Evolutionary conservation across 2,888 invertebrate genomes (phyloP).

Genomic region (Epinotia demarniana): DNA sequence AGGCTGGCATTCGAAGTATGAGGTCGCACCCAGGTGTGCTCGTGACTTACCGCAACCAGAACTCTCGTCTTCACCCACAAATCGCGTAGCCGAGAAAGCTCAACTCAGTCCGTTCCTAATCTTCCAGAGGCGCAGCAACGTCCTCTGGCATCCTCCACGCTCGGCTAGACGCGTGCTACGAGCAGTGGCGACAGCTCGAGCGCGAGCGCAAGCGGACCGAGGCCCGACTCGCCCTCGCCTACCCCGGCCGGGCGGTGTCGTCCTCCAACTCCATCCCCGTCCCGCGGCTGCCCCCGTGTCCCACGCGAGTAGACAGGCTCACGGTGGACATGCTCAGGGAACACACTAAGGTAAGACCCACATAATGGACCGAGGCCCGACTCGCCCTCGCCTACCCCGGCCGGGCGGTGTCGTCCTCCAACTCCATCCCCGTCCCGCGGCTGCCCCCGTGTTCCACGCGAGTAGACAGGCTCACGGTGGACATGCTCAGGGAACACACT

Average conservation of each 20-base stretch:
- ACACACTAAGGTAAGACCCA: conserved; percentile 87
- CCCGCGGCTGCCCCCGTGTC: conserved; percentile 90
- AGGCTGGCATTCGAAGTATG: too few relatives aligned
- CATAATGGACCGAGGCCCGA: conserved; percentile 90
- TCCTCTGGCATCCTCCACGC: conserved; percentile 87
- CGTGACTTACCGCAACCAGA: too few relatives aligned
- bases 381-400: conserved; percentile 91
- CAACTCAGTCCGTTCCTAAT: not conserved
- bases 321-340: conserved; percentile 92
- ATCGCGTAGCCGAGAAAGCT: too few relatives aligned
- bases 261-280: conserved; percentile 91
- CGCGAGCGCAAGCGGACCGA: conserved; percentile 92
- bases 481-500: conserved; percentile 87
- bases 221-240: conserved; percentile 90
- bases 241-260: conserved; percentile 91
- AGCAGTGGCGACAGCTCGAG: conserved; percentile 91
- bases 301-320: conserved; percentile 90
- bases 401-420: conserved; percentile 90
- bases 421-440: conserved; percentile 90
- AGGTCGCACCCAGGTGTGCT: too few relatives aligned
- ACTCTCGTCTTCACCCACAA: too few relatives aligned
- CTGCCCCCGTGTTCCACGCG: conserved; percentile 87
- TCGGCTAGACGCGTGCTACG: conserved; percentile 90
- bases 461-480: conserved; percentile 88
- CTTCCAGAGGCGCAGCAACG: conserved; percentile 73